phyloP scores from a whole-genome alignment of 1,140 invertebrate genomes.

The Drosophila sturtevanti region DNA sequence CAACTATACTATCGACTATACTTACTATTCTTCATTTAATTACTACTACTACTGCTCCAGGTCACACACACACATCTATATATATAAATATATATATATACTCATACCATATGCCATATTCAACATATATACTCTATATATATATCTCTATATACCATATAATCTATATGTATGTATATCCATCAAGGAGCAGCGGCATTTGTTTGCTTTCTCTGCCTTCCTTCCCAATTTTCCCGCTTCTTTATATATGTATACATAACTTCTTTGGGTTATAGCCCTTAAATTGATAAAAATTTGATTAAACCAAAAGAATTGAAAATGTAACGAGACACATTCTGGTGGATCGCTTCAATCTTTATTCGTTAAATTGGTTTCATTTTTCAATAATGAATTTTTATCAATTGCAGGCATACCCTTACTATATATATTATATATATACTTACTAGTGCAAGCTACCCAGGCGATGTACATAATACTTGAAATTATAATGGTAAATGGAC shows the following conservation, averaged over 20 bases:
- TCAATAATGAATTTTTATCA: too few relatives aligned
- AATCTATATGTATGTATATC: slow-evolving; percentile 30
- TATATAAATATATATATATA: slow-evolving; percentile 38
- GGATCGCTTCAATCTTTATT: neutral
- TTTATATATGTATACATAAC: slow-evolving; percentile 30
- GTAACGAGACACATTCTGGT: neutral
- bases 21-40: slow-evolving; percentile 34
- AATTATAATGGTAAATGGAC: slow-evolving; percentile 57
- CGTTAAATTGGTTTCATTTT: too few relatives aligned
- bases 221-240: slow-evolving; percentile 30
- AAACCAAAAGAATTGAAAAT: too few relatives aligned
- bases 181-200: slow-evolving; percentile 49
- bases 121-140: slow-evolving; percentile 47
- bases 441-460: slow-evolving; percentile 80
- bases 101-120: slow-evolving; percentile 53
- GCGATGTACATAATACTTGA: slow-evolving; percentile 75
- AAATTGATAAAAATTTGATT: neutral
- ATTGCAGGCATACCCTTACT: neutral
- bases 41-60: slow-evolving; percentile 46
- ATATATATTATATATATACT: slow-evolving; percentile 42
- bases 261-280: slow-evolving; percentile 6
- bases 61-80: slow-evolving; percentile 39
- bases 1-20: slow-evolving; percentile 21
- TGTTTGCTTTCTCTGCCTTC: slow-evolving; percentile 34
- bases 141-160: slow-evolving; percentile 39